Conservation (phyloP, 2,888 invertebrate species). For the Heteromurus nitidus region DNA sequence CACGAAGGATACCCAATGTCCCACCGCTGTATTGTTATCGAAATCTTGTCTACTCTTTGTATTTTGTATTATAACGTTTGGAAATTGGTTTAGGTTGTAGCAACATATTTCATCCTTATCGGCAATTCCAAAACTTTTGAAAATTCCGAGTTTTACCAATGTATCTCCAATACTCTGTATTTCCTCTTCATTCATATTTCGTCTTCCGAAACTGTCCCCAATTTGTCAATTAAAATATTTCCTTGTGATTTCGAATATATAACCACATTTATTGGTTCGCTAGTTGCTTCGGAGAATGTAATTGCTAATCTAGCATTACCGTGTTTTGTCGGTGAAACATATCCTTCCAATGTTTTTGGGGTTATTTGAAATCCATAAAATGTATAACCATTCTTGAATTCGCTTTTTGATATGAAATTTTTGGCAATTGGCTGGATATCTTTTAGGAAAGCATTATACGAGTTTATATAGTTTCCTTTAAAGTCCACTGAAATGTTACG, state of each 20-base stretch:
- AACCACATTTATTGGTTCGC: not conserved
- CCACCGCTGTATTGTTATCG: not conserved
- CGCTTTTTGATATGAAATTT: not conserved
- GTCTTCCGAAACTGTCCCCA: not conserved
- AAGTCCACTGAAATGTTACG: too few species aligned
- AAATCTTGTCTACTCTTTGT: not conserved
- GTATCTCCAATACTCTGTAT: not conserved
- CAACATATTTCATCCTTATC: not conserved
- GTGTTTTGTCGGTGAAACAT: too few species aligned
- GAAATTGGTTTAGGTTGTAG: not conserved
- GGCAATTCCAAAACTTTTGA: not conserved
- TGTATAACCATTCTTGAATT: not conserved
- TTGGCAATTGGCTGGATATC: not conserved
- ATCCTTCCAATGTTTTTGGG: too few species aligned
- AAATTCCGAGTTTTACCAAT: not conserved
- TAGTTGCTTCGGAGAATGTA: not conserved
- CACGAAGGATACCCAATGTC: not conserved
- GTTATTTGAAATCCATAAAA: not conserved
- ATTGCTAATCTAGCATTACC: not conserved
- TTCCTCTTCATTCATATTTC: not conserved
- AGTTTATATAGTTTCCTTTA: not conserved
- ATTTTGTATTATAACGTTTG: not conserved
- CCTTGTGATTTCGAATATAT: not conserved
- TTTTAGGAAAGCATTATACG: not conserved
- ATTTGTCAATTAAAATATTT: not conserved